A percentile compares a stretch with the other conserved stretches of the same genome.
Conservation (phyloP, 2,113 vertebrate genomes). For the Polypterus senegalus region DNA sequence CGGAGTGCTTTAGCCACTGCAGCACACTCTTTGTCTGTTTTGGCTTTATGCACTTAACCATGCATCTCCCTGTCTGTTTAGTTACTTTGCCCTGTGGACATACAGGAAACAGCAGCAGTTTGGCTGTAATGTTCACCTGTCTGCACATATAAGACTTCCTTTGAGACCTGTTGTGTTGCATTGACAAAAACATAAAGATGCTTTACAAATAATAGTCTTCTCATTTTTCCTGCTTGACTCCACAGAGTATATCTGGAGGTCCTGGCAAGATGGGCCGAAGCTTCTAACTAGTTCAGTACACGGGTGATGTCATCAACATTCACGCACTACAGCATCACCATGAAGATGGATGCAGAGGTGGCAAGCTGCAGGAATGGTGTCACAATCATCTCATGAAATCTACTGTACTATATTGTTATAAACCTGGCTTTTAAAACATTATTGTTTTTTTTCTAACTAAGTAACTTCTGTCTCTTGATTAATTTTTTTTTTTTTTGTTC, state of each 20-base stretch:
- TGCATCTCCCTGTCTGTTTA: too few relatives aligned
- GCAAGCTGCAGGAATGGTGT: conserved; percentile 52
- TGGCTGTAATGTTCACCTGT: too few relatives aligned
- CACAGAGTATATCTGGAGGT: conserved; percentile 86
- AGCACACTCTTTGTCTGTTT: too few relatives aligned
- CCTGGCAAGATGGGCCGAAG: conserved; percentile 83
- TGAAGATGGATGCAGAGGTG: conserved; percentile 43
- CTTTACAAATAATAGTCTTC: too few relatives aligned
- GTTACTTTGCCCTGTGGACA: too few relatives aligned
- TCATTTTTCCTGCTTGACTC: conserved; percentile 15
- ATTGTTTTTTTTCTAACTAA: conserved; percentile 52
- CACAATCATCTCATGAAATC: conserved; percentile 86
- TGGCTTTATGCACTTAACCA: too few relatives aligned
- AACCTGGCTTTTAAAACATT: conserved; percentile 46
- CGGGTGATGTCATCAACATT: conserved; percentile 80
- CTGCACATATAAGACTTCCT: too few relatives aligned
- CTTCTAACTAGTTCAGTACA: conserved; percentile 83
- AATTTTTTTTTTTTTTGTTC: conserved; percentile 33
- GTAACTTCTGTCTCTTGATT: conserved; percentile 40
- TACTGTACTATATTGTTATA: conserved; percentile 91
- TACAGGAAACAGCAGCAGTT: too few relatives aligned
- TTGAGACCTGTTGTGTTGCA: too few relatives aligned
- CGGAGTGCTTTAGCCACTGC: too few relatives aligned
- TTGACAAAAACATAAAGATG: too few relatives aligned
- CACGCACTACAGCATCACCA: conserved; percentile 70